Percentiles rank a stretch among this genome's conserved stretches.
Conservation (phyloP, 2,888 invertebrate species). For the Trissolcus japonicus region DNA sequence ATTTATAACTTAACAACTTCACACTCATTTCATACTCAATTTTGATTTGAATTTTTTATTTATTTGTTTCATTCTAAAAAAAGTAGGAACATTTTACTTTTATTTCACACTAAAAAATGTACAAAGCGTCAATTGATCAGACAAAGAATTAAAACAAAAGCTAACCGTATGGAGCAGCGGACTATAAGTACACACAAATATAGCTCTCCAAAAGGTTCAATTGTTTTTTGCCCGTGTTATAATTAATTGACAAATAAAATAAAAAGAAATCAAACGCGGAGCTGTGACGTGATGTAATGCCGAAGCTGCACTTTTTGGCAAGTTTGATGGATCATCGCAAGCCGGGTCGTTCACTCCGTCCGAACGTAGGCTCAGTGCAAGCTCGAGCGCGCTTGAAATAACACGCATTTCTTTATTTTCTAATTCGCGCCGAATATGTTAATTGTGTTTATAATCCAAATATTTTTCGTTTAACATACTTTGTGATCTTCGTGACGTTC, state of each 20-base stretch:
- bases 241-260: not conserved
- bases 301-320: constrained; percentile 29
- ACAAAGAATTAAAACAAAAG: too few species aligned
- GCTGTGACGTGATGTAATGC: constrained; percentile 17
- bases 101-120: too few species aligned
- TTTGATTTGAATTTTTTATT: too few species aligned
- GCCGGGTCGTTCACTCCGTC: constrained; percentile 37
- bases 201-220: not conserved
- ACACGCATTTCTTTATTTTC: constrained; percentile 21
- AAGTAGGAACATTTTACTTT: too few species aligned
- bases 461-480: not conserved
- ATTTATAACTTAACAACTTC: too few species aligned
- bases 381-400: constrained; percentile 25
- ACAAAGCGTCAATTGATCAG: too few species aligned
- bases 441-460: constrained; percentile 10
- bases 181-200: not conserved
- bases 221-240: not conserved
- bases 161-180: too few species aligned
- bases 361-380: constrained; percentile 20
- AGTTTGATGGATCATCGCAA: constrained; percentile 29
- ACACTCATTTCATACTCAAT: too few species aligned
- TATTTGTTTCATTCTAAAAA: too few species aligned
- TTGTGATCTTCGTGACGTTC: not conserved
- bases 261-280: not conserved
- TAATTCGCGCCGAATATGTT: constrained; percentile 1